Conservation (phyloP, 1,140 invertebrate genomes). For the Cydia strobilella region DNA sequence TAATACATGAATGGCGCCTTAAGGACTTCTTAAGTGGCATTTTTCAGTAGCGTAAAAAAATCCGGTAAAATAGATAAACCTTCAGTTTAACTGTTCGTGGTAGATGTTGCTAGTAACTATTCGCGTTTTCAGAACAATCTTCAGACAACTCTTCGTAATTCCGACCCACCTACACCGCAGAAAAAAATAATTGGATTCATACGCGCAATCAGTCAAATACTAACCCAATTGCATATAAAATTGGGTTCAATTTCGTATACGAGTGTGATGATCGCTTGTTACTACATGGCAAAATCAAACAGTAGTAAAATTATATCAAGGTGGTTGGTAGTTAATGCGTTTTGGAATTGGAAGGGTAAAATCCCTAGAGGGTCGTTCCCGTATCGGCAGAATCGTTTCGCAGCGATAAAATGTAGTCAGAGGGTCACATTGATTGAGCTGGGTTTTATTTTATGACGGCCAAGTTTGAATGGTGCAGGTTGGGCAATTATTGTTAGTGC, state of each 20-base stretch:
- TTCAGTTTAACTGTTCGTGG: neutral
- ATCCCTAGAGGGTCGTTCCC: slow-evolving; percentile 44
- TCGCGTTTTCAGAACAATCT: neutral
- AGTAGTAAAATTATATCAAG: neutral
- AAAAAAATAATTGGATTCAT: slow-evolving; percentile 31
- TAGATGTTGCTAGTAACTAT: neutral
- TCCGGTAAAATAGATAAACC: neutral
- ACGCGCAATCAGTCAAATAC: neutral
- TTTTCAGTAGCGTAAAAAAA: no score
- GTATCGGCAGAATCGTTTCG: slow-evolving; percentile 36
- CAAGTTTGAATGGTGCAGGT: slow-evolving; percentile 40
- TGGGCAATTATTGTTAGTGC: slow-evolving; percentile 35
- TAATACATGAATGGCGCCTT: no score
- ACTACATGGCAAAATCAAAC: neutral
- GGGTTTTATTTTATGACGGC: slow-evolving; percentile 46
- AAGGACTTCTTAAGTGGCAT: no score
- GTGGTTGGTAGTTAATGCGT: neutral
- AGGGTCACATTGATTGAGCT: slow-evolving; percentile 46
- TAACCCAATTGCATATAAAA: slow-evolving; percentile 1
- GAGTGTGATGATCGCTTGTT: slow-evolving; percentile 12
- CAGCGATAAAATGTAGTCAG: slow-evolving; percentile 41
- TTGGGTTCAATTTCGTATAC: slow-evolving; percentile 12
- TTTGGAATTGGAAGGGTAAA: neutral
- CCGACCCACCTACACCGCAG: slow-evolving; percentile 3
- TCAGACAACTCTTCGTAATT: neutral